Evolutionary conservation across 2,888 invertebrate genomes (phyloP), one percentile per base, ranked within the genome.

Genomic region (Dasypogon diadema): DNA sequence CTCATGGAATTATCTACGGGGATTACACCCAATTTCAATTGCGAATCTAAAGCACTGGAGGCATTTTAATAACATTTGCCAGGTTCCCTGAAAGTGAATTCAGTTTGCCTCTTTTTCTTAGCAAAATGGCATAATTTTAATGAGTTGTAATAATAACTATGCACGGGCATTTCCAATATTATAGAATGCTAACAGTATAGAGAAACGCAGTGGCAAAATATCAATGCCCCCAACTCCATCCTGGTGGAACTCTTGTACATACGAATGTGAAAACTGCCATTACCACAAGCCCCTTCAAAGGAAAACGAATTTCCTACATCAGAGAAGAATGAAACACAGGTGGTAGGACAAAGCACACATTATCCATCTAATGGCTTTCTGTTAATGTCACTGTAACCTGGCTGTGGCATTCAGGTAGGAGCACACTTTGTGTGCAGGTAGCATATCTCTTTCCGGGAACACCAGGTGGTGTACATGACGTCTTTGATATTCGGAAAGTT

Each of bases 381-480:
- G 75, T 65, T 75, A 75, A 75, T 75, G 75, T 75, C 75, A 75
- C 74, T 74, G 56, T 73, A 46, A 73, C 56, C 56, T 56, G 56
- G 56, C 56, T 42, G 73, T 55, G 55, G 55, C 56, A 54, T 14
- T n/a, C 73, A 42, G 56, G 73, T 70, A 54, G 70, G 34, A 56
- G 73, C 12, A 73, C 56, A 37, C 21, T 70, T 51, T 70, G 60
- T 48, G 58, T 60, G 60, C 74, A 74, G 74, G 51, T 42, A 60
- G 60, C 60, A 74, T 30, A 74, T 74, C 48, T 63, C 74, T 34
- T 51, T 34, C n/a, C 63, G 22, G 46, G 34, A 75, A 63, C 72
- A 72, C 70, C 75, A 75, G 75, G 70, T 75, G 75, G 51, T 75
- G 75, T 60, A 75, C 60, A 68, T 75, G 75, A 75, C 75, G 48